phyloP scores from a whole-genome alignment of 1,140 invertebrate species.

The Manduca sexta region DNA sequence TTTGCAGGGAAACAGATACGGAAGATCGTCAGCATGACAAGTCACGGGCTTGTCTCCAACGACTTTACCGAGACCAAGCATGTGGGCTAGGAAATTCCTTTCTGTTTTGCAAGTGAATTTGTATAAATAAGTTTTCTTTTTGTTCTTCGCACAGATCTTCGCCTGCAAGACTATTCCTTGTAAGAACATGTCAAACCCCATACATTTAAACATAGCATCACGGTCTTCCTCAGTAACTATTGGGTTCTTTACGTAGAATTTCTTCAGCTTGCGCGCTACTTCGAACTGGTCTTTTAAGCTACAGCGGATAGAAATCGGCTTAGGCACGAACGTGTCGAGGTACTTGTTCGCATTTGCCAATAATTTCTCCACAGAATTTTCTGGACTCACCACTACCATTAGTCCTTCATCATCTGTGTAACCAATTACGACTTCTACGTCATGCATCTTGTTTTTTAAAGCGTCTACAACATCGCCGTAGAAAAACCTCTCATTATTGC shows the following conservation, averaged over 20 bases:
- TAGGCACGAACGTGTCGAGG: conserved; percentile 11
- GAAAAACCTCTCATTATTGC: conserved; percentile 27
- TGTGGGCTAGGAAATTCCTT: conserved; percentile 48
- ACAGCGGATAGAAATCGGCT: conserved; percentile 1
- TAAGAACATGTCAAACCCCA: conserved; percentile 5
- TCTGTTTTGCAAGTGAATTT: conserved; percentile 47
- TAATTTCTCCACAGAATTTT: neutral
- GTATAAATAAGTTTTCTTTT: conserved; percentile 34
- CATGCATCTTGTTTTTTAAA: conserved; percentile 12
- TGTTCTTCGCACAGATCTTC: conserved; percentile 30
- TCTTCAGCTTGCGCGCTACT: conserved; percentile 42
- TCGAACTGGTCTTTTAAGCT: conserved; percentile 9
- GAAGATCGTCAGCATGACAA: conserved; percentile 75
- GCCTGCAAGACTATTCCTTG: conserved; percentile 2
- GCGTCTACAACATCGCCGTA: conserved; percentile 12
- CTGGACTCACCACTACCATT: neutral
- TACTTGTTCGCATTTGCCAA: conserved; percentile 6
- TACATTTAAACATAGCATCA: conserved; percentile 4
- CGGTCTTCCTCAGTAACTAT: conserved; percentile 17
- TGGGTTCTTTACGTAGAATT: conserved; percentile 64
- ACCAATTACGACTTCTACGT: conserved; percentile 24
- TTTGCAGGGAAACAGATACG: conserved; percentile 72
- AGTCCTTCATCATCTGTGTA: conserved; percentile 19
- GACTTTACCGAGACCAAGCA: conserved; percentile 6
- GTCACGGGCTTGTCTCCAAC: conserved; percentile 12